Evolutionary conservation across 30 jellyfish, hydroid and myxozoan species (phyloP), one percentile per base, ranked within the genome.

Genomic region (Phacellophora camtschatica): DNA sequence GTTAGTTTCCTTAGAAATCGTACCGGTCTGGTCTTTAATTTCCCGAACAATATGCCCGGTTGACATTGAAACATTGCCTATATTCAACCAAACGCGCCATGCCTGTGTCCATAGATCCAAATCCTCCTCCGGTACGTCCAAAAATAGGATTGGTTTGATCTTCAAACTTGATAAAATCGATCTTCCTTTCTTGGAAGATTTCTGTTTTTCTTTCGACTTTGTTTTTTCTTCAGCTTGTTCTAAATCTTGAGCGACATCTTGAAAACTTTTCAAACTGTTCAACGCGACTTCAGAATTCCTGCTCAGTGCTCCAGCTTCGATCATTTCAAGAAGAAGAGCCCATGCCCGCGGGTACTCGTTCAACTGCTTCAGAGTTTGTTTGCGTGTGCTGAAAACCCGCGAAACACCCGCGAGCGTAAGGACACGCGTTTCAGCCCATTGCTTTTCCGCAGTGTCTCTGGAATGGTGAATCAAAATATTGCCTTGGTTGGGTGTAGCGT

Each of bases 401-500:
- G 98, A 79, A 46, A 90, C 98, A 32, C 98, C 98, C 15, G 98
- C 98, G 36, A 90, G 67, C 5, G 98, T 75, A 15, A 90, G 46
- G 33, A 90, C 98, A 30, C 98, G 85, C 24, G 98, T 90, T 66
- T 90, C 98, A 10, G 98, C 98, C 98, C 98, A 90, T 66, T 90
- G 98, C 64, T 90, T 90, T 63, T 90, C 98, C 24, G 98, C 98
- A 43, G 98, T 90, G 87, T 90, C 98, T 46, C 98, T 51, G 19
- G 98, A 77, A 45, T 90, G 98, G 66, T 90, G 98, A 48, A 90
- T 90, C 8, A 90, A 92, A 25, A 90, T 90, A 71, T 90, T 90
- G 67, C 98, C 98, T 30, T 89, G 92, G 28, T 46, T 45, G n/a
- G 83, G 48, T 3, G 94, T 33, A 19, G 95, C 85, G 30, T 90